Evolutionary conservation across 2,113 vertebrate genomes (phyloP), one percentile per base, ranked within the genome.

Genomic region (Ictalurus furcatus): DNA sequence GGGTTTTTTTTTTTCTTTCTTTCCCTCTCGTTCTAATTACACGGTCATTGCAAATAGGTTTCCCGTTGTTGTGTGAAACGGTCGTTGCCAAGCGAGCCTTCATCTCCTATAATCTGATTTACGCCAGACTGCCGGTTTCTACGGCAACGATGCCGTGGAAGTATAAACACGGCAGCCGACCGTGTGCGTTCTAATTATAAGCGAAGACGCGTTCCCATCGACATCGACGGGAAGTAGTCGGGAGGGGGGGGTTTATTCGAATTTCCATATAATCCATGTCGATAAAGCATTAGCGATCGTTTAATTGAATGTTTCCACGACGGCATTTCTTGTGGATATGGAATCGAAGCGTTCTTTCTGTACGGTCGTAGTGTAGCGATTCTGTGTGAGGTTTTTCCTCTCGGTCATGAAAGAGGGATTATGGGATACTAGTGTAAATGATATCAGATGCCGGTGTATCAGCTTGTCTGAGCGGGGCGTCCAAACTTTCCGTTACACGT

Each of bases 1-100:
- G 44, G 44, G 44, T 0, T 61, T 16, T 69, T 16, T 37, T 48
- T 58, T 8, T 58, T 19, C 5, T 44, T 44, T 5, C 40, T 30
- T 91, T 88, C 87, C 23, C 28, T 83, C 84, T 84, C 80, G 76
- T 88, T 87, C 86, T 87, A 89, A 92, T 91, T 91, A 90, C 91
- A 90, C 34, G 56, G 86, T 90, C 85, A 92, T 93, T 92, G 90
- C 87, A 83, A 87, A 76, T 58, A 56, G 63, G 54, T 48, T 85
- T 65, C 30, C 40, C 67, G 71, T 44, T 79, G 83, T 69, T 0
- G 28, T 16, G 88, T 54, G 56, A 87, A 84, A 19, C 59, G 78
- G 82, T 73, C 28, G 52, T 84, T 67, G 71, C 80, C 71, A 67
- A 87, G 73, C 40, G 25, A 85, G 73, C 63, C 80, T 69, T 90